Evolutionary conservation across 2,888 invertebrate genomes (phyloP).

Genomic region (Epistrophe eligans): DNA sequence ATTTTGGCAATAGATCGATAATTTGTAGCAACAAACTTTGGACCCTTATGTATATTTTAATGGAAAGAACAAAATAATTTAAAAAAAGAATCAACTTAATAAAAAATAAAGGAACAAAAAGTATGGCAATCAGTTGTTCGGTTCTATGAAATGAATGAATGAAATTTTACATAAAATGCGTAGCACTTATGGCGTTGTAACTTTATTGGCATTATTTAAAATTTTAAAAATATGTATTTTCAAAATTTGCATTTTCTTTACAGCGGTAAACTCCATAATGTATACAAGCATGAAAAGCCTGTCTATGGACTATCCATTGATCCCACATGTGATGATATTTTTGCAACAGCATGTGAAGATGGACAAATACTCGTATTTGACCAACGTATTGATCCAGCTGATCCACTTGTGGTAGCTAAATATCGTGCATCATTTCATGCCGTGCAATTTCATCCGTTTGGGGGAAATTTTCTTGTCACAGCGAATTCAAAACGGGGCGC

Average conservation of each 20-base stretch:
- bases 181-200: too few species aligned
- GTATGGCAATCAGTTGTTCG: too few species aligned
- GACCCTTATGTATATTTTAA: too few species aligned
- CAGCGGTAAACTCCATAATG: slow-evolving; percentile 87
- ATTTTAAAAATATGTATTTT: too few species aligned
- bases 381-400: slow-evolving; percentile 85
- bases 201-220: too few species aligned
- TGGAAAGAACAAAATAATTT: too few species aligned
- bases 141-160: too few species aligned
- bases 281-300: slow-evolving; percentile 93
- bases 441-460: slow-evolving; percentile 96
- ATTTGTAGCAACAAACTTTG: too few species aligned
- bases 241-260: slow-evolving; percentile 11
- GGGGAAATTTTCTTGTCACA: slow-evolving; percentile 91
- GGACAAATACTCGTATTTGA: slow-evolving; percentile 95
- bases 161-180: too few species aligned
- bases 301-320: slow-evolving; percentile 95
- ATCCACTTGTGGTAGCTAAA: slow-evolving; percentile 84
- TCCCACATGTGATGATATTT: slow-evolving; percentile 92
- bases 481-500: slow-evolving; percentile 96
- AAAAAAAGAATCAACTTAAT: too few species aligned
- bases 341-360: slow-evolving; percentile 96
- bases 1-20: too few species aligned
- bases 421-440: slow-evolving; percentile 94
- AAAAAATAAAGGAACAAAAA: too few species aligned